Conservation (phyloP, 2,113 vertebrate species). For the Merops nubicus region DNA sequence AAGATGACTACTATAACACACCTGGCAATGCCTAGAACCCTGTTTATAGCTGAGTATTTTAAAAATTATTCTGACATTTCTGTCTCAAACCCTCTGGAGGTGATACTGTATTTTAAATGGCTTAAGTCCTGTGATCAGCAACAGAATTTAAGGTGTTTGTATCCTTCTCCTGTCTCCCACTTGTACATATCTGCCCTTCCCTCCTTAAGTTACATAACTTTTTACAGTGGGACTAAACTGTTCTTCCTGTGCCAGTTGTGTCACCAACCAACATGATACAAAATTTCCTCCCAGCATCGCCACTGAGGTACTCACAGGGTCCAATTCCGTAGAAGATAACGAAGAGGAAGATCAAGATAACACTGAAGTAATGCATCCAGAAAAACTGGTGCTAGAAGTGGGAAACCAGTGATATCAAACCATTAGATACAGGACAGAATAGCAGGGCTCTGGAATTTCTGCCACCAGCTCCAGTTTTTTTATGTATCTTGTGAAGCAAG, state of each 20-base stretch:
- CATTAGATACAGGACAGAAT: neutral
- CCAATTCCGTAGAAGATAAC: constrained; percentile 81
- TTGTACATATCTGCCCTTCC: neutral
- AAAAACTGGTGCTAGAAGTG: constrained; percentile 64
- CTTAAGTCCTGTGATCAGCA: neutral
- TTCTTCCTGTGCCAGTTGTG: neutral
- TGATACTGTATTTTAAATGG: neutral
- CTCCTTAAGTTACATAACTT: neutral
- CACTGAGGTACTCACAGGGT: constrained; percentile 72
- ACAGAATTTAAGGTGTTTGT: neutral
- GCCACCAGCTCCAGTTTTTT: neutral
- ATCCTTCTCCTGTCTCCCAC: neutral
- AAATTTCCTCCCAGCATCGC: neutral
- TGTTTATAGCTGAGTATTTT: neutral
- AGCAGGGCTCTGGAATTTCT: neutral
- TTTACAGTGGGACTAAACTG: neutral
- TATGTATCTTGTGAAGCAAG: neutral
- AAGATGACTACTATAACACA: neutral
- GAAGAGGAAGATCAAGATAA: constrained; percentile 81
- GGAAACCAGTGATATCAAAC: neutral
- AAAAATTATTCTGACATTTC: neutral
- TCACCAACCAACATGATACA: neutral
- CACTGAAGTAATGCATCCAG: constrained; percentile 88
- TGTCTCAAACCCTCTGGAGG: neutral
- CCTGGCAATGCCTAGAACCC: neutral